Evolutionary conservation across 2,797 vertebrate genomes (phyloP), one percentile per base, ranked within the genome.

Genomic region (Acanthurus tractus): DNA sequence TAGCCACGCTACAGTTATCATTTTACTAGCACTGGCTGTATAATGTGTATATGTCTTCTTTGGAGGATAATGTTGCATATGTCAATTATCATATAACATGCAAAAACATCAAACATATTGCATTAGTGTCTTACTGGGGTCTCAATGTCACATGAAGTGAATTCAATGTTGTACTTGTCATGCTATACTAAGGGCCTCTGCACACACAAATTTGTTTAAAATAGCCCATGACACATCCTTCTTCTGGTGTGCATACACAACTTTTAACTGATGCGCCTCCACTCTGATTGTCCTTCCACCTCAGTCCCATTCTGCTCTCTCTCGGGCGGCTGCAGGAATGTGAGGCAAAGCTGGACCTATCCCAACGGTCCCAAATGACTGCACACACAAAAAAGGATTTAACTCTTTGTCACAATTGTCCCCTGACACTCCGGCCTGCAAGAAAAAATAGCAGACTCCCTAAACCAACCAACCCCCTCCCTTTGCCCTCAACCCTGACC

Each of bases 351-450:
- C 84, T 62, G 68, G 76, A 74, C 50, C 83, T 81, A 77, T 81
- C 85, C 88, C 79, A 86, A 88, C 79, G 72, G 89, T 93, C 92
- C 93, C 94, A 90, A 91, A 89, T 93, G 93, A 94, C 91, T 93
- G 91, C 93, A 92, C 92, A 90, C 91, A 92, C 86, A 91, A 92
- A 94, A 94, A 93, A 91, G 93, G 91, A 87, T 92, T 94, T 92
- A 91, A 89, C 89, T 93, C 91, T 89, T 92, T 93, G 89, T 92
- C 85, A 80, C 83, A 68, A 90, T 92, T 89, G 87, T 90, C 89
- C 88, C 79, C 78, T 88, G 85, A 79, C 73, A 88, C 89, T 86
- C 78, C 63, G 86, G 87, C 72, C 90, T 82, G 89, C 85, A 83
- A 80, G 42, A 38, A 58, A 80, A 84, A 82, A 82, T 83, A 77